Conservation (phyloP, 1,140 invertebrate species). For the Pinna nobilis region DNA sequence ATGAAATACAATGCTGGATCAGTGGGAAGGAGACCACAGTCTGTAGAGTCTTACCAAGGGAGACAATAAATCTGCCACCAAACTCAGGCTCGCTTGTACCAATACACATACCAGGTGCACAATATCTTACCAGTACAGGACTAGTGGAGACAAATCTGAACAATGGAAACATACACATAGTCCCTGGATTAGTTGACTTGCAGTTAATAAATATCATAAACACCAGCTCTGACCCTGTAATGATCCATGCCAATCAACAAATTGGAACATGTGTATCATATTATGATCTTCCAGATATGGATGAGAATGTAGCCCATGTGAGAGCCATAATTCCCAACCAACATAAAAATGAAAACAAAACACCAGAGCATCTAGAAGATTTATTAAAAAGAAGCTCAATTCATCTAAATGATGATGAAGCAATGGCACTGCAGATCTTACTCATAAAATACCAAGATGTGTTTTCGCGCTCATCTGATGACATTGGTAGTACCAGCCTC, state of each 20-base stretch:
- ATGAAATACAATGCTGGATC: constrained; percentile 23
- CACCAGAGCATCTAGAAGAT: constrained; percentile 32
- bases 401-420: constrained; percentile 6
- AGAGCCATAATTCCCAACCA: background rate
- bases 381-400: constrained; percentile 21
- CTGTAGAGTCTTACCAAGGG: background rate
- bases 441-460: constrained; percentile 36
- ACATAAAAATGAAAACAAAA: background rate
- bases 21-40: background rate
- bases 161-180: background rate
- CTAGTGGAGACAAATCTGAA: background rate
- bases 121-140: background rate
- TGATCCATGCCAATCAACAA: constrained; percentile 10
- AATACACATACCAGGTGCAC: background rate
- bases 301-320: background rate
- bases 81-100: background rate
- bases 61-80: background rate
- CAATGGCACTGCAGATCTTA: background rate
- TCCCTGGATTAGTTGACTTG: background rate
- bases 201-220: too few species aligned
- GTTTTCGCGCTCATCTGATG: constrained; percentile 34
- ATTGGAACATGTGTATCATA: constrained; percentile 26
- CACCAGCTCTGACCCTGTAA: background rate
- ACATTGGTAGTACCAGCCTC: constrained; percentile 11
- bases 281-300: constrained; percentile 1